Conservation (phyloP, 2,888 invertebrate species). For the Capitulum mitella region DNA sequence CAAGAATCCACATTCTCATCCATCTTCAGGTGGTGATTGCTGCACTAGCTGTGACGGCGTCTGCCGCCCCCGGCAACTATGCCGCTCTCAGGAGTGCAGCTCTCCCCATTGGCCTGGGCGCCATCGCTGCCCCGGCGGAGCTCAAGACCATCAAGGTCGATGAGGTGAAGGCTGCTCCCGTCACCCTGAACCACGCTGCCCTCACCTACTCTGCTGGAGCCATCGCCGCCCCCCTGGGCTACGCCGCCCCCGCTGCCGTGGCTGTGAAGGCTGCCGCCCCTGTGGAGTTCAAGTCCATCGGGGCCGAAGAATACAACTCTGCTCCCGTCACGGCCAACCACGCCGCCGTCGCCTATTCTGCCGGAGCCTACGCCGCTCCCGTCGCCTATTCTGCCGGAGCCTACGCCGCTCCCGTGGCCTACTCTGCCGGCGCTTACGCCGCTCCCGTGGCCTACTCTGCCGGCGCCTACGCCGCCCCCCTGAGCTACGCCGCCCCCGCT, state of each 20-base stretch:
- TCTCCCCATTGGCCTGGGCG: not conserved
- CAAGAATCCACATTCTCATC: too few species aligned
- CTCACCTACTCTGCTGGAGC: not conserved
- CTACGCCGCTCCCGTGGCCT: not conserved
- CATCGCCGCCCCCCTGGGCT: not conserved
- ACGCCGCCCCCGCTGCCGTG: not conserved
- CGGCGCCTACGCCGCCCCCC: not conserved
- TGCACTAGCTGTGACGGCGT: not conserved
- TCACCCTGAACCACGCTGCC: not conserved
- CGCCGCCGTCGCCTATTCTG: not conserved
- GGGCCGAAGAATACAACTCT: not conserved
- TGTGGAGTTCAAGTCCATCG: not conserved
- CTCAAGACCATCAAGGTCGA: not conserved
- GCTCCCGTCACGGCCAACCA: not conserved
- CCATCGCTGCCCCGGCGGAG: not conserved
- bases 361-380: not conserved
- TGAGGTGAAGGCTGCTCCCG: not conserved
- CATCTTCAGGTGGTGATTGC: not conserved
- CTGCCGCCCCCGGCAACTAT: not conserved
- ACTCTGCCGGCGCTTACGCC: too few species aligned
- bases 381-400: not conserved
- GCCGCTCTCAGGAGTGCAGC: not conserved
- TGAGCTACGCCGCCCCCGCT: too few species aligned
- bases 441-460: not conserved
- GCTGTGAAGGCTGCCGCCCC: conserved; percentile 10